phyloP scores from a whole-genome alignment of 37 sponge, comb jelly and placozoan genomes.

The Beroe ovata region DNA sequence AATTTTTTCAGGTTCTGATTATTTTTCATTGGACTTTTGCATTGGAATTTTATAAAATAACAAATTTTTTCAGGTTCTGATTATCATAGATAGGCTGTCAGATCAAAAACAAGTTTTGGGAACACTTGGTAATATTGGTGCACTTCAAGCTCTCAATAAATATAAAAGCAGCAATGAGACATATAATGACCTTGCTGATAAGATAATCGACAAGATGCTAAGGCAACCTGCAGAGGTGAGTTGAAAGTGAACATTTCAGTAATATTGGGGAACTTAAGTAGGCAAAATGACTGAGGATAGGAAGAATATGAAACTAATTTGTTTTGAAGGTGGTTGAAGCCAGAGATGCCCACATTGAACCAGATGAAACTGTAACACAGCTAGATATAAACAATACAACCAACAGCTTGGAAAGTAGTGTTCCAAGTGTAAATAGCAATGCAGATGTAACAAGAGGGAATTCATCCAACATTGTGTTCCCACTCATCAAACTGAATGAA shows the following conservation, averaged over 20 bases:
- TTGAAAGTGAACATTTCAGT: neutral
- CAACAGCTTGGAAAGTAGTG: neutral
- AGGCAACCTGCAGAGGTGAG: neutral
- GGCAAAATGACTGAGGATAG: no score
- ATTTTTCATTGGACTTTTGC: no score
- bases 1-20: no score
- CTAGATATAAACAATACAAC: neutral
- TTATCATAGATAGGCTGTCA: neutral
- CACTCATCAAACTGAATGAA: constrained; percentile 20
- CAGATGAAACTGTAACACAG: neutral
- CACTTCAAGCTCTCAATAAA: neutral
- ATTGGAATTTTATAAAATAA: no score
- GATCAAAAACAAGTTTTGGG: neutral
- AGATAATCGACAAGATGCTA: constrained; percentile 37
- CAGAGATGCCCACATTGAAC: neutral
- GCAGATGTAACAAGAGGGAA: neutral
- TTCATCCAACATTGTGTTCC: constrained; percentile 35
- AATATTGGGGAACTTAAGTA: no score
- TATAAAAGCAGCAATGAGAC: neutral
- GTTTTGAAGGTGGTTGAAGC: neutral
- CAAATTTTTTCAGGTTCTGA: neutral
- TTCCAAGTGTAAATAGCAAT: neutral
- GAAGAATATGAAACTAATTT: no score
- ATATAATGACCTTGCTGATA: neutral
- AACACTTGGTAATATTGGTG: constrained; percentile 12